Evolutionary conservation across 1,140 invertebrate genomes (phyloP), one percentile per base, ranked within the genome.

Genomic region (Steinernema feltiae): DNA sequence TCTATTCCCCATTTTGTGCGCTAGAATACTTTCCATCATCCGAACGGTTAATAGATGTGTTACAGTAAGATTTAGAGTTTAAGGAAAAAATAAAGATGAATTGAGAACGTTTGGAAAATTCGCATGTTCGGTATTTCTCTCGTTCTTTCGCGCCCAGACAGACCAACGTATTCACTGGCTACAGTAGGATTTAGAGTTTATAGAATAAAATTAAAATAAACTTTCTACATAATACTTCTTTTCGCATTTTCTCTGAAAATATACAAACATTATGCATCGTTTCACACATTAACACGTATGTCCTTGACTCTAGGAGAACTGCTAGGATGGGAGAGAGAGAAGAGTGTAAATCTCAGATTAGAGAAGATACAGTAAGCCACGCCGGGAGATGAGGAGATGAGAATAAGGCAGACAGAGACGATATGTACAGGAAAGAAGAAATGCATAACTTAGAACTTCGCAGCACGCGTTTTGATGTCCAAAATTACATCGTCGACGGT

Each of bases 401-500:
- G 2, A 21, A 17, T 63, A 63, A 63, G 53, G 53, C 53, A 63
- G 24, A 63, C 12, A 15, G 3, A 21, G 24, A 21, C 12, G 53
- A 63, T 63, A 63, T 63, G 53, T 63, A 63, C 53, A 63, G 24
- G n/a, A n/a, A n/a, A n/a, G n/a, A n/a, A n/a, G n/a, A n/a, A n/a
- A n/a, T n/a, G n/a, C n/a, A n/a, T n/a, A n/a, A n/a, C n/a, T n/a
- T n/a, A n/a, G n/a, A n/a, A 90, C 15, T 86, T 95, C 1, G 32
- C 72, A 7, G 79, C 79, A 48, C 76, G 32, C 7, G 70, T 76
- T 12, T 72, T 70, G 63, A 79, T 79, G 69, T 79, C 78, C 1
- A 70, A 70, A 29, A 79, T 78, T 1, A 79, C 78, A 3, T 30
- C 69, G 27, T 78, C 63, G 1, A 78, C 80, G 1, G 79, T 79